A percentile compares a stretch with the other conserved stretches of the same genome.
Conservation (phyloP, 2,888 invertebrate species). For the Allolobophora icterica region DNA sequence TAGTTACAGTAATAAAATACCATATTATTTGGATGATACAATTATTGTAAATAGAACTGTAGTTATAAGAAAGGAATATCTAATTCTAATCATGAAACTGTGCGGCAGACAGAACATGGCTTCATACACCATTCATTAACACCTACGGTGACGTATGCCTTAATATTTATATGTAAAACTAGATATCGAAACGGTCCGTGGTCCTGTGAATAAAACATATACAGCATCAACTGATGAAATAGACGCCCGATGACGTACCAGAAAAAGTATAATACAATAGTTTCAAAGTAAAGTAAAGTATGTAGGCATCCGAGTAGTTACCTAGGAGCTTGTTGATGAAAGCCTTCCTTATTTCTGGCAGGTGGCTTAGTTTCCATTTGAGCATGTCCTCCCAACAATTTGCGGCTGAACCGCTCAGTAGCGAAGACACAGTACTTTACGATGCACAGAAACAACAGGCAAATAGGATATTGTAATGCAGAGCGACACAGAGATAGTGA, state of each 20-base stretch:
- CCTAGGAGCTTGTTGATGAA: background rate
- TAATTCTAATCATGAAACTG: too few species aligned
- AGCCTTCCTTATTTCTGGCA: background rate
- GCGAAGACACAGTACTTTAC: background rate
- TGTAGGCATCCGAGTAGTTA: background rate
- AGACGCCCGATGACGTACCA: background rate
- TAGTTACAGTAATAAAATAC: too few species aligned
- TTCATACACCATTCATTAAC: too few species aligned
- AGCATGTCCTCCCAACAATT: constrained; percentile 1
- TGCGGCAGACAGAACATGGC: too few species aligned
- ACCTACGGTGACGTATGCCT: too few species aligned
- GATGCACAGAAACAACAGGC: background rate
- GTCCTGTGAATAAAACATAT: background rate
- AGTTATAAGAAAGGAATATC: too few species aligned
- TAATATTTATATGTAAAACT: background rate
- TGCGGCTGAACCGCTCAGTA: background rate
- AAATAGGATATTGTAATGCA: background rate
- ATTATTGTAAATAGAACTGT: too few species aligned
- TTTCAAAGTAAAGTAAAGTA: too few species aligned
- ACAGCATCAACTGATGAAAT: background rate
- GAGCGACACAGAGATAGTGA: background rate
- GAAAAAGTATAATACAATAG: background rate
- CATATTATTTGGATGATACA: too few species aligned
- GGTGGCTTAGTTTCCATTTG: background rate
- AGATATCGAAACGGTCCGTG: background rate